Evolutionary conservation across 2,113 vertebrate species (phyloP), one percentile per base, ranked within the genome.

Genomic region (Cyanoramphus novaezelandiae): DNA sequence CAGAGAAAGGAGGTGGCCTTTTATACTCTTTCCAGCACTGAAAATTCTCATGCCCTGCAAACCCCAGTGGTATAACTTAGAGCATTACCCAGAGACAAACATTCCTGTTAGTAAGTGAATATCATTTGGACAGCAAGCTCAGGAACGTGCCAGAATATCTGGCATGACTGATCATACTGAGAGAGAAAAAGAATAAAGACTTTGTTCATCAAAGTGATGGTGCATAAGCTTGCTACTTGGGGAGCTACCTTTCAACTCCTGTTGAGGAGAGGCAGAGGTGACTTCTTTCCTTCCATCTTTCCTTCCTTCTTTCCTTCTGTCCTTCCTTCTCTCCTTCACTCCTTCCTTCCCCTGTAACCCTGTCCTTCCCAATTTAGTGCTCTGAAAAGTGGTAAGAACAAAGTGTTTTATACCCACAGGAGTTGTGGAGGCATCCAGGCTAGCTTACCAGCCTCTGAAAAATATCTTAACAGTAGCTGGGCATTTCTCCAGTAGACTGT

Each of bases 1-100:
- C 82, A 76, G 92, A 97, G 95, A 92, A 96, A 95, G 86, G 89
- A 95, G 84, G 86, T 43, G 35, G 60, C 28, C 86, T 92, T 97
- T 92, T 96, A 86, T 96, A 90, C 82, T 86, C 88, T 93, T 97
- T 95, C 89, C 97, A 97, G 83, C 75, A 52, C 86, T 14, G 7
- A 91, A 90, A 96, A 97, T 98, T 98, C 98, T 98, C 97, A 98
- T 96, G 97, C 96, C 95, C 97, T 97, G 86, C 85, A 98, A 97
- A 97, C 65, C 91, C 82, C 89, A 83, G 82, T 13, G 29, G 79
- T 82, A 87, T 82, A 93, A 85, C 85, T 68, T 91, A 62, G 50
- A 97, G 86, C 90, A 96, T 90, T 95, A 93, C 70, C 70, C 93
- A 85, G 77, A 97, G 88, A 97, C 91, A 97, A 98, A 91, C 10